Evolutionary conservation across 2,888 invertebrate species (phyloP).

Genomic region (Ophraella communa): DNA sequence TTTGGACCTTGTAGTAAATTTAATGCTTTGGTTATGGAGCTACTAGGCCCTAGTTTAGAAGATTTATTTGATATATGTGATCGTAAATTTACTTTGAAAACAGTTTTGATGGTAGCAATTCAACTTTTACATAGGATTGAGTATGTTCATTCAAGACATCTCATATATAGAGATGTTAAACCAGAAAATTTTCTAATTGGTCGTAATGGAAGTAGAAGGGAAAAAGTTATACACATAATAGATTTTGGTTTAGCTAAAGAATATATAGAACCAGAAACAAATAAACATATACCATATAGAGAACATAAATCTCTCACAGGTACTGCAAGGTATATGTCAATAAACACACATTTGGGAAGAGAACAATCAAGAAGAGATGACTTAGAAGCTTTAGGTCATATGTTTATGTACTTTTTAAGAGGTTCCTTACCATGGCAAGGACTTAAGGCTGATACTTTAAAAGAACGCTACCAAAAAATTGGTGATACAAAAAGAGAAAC

Average conservation of each 20-base stretch:
- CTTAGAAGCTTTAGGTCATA: constrained; percentile 98
- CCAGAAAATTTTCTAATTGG: constrained; percentile 99
- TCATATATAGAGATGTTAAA: constrained; percentile 99
- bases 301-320: constrained; percentile 99
- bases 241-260: constrained; percentile 71
- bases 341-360: constrained; percentile 99
- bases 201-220: constrained; percentile 93
- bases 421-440: constrained; percentile 99
- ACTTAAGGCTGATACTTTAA: constrained; percentile 97
- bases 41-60: constrained; percentile 74
- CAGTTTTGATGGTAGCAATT: constrained; percentile 69
- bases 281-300: constrained; percentile 99
- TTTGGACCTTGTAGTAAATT: constrained; percentile 76
- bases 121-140: constrained; percentile 92
- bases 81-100: constrained; percentile 65
- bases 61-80: constrained; percentile 76
- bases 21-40: constrained; percentile 76
- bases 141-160: constrained; percentile 98
- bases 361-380: constrained; percentile 99
- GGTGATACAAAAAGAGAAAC: constrained; percentile 99
- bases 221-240: constrained; percentile 99
- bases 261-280: constrained; percentile 95
- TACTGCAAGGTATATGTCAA: constrained; percentile 99
- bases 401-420: constrained; percentile 99
- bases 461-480: constrained; percentile 99